These are phyloP conservation scores for Chaetorhynchus papuensis DNA, from an alignment of 2,113 vertebrate genomes.

Conservation along the genomic window DNA sequence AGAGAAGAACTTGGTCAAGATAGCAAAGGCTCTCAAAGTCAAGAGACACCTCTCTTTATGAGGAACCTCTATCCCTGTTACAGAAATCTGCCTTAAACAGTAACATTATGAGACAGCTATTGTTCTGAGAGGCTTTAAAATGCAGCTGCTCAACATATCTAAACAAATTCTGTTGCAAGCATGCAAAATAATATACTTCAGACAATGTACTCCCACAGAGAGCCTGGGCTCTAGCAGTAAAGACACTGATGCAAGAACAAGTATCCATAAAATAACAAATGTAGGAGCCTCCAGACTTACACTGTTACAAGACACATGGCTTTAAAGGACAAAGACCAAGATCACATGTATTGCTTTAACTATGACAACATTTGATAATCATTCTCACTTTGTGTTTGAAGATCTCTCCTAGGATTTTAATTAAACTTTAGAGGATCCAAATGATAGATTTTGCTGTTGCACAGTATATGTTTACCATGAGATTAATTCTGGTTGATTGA, in stretches of 20 bases:
- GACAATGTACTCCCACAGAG: background rate
- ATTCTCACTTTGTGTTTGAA: background rate
- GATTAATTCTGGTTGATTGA: slow-evolving; percentile 58
- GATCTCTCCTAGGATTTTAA: slow-evolving; percentile 62
- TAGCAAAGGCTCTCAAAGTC: background rate
- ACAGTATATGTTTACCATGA: slow-evolving; percentile 1
- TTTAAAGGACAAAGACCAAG: background rate
- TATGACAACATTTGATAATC: background rate
- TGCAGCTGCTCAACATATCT: background rate
- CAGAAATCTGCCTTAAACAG: background rate
- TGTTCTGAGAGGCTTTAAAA: background rate
- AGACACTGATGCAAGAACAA: background rate
- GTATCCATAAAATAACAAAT: background rate
- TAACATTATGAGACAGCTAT: background rate
- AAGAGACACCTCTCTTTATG: background rate
- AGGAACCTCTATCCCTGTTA: background rate
- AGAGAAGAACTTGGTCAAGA: background rate
- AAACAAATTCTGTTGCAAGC: background rate
- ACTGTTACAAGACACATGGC: background rate
- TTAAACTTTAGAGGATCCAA: slow-evolving; percentile 32
- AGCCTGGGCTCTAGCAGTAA: background rate
- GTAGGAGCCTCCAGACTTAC: background rate
- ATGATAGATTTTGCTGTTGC: background rate
- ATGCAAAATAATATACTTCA: background rate
- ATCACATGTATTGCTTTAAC: background rate